Evolutionary conservation across 2,797 vertebrate genomes (phyloP).

Genomic region (Acipenser transmontanus): DNA sequence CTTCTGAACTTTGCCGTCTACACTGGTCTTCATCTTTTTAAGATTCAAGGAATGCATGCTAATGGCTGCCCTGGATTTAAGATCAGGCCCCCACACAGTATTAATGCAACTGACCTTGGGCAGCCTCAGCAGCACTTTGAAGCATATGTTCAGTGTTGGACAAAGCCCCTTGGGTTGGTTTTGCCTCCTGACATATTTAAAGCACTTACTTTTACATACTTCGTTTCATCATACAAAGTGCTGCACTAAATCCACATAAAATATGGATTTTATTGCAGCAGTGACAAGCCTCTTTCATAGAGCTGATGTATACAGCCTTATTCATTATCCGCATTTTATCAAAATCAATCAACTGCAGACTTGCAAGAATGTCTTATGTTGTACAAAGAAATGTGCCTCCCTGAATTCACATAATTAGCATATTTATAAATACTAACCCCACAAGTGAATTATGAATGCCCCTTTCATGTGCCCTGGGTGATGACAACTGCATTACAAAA

Average conservation of each 20-base stretch:
- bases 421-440: background rate
- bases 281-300: constrained; percentile 35
- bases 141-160: background rate
- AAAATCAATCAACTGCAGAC: background rate
- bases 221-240: constrained; percentile 23
- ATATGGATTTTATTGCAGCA: constrained; percentile 67
- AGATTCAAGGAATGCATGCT: too few species aligned
- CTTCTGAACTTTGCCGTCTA: too few species aligned
- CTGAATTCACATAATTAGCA: background rate
- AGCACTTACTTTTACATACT: background rate
- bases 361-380: background rate
- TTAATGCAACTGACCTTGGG: too few species aligned
- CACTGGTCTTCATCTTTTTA: too few species aligned
- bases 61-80: too few species aligned
- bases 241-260: constrained; percentile 53
- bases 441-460: background rate
- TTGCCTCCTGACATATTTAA: background rate
- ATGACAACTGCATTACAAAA: background rate
- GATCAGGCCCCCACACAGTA: too few species aligned
- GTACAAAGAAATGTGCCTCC: background rate
- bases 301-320: constrained; percentile 6
- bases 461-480: background rate
- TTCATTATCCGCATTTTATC: background rate
- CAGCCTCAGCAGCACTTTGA: too few species aligned
- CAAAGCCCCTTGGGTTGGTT: background rate